Evolutionary conservation across 2,113 vertebrate species (phyloP).

Genomic region (Paramisgurnus dabryanus): DNA sequence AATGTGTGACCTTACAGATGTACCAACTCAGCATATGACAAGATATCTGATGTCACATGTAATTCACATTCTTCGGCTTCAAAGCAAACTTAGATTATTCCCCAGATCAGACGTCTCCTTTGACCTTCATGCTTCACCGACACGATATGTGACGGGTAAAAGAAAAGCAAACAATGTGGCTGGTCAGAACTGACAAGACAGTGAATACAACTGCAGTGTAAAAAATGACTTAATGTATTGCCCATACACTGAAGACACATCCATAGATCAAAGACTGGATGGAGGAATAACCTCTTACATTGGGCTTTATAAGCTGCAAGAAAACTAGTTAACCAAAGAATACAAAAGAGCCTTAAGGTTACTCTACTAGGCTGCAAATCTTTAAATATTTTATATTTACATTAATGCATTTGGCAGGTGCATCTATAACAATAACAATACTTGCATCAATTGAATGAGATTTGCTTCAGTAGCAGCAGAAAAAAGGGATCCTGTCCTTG

Average conservation of each 20-base stretch:
- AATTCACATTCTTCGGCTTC: not conserved
- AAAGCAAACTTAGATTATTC: not conserved
- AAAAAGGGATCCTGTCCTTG: conserved; percentile 6
- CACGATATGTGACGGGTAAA: not conserved
- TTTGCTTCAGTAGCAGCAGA: not conserved
- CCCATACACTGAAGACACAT: conserved; percentile 17
- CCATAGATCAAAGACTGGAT: conserved; percentile 6
- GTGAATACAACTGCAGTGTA: not conserved
- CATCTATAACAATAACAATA: not conserved
- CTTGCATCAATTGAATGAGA: conserved; percentile 7
- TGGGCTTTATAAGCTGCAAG: not conserved
- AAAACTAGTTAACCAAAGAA: not conserved
- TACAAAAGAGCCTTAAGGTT: not conserved
- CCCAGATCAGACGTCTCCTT: conserved; percentile 7
- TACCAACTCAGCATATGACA: not conserved
- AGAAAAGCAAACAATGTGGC: conserved; percentile 19
- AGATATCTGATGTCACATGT: not conserved
- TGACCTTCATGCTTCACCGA: not conserved
- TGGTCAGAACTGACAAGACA: conserved; percentile 15
- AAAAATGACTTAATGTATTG: not conserved
- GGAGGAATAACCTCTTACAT: not conserved
- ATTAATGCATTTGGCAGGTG: no score
- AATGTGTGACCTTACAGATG: not conserved
- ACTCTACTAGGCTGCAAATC: not conserved
- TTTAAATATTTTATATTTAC: no score